Evolutionary conservation across 2,113 vertebrate genomes (phyloP), one percentile per base, ranked within the genome.

Genomic region (Accipiter cooperii): DNA sequence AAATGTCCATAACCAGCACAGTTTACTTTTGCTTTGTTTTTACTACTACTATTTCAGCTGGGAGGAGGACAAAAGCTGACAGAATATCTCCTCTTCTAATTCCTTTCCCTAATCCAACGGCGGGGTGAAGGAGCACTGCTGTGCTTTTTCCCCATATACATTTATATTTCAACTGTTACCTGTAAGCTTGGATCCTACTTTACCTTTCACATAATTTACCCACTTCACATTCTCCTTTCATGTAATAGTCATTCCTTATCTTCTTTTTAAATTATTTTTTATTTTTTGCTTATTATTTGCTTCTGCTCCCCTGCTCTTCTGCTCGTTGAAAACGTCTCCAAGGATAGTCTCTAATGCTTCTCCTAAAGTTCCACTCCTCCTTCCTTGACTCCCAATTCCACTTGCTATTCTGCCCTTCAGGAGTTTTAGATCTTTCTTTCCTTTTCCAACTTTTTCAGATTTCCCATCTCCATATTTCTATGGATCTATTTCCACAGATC

Each of bases 1-100:
- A 40, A 19, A 9, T 5, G n/a, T 14, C 29, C 65, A 11, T 0
- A 10, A 25, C 8, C 71, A 38, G 8, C 36, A 46, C 0, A 2
- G 3, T 18, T 93, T 15, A 17, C 46, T 68, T 69, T 3, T 12
- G 44, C 60, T 55, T 82, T 78, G 44, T 25, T 92, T 89, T 51
- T 4, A 20, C 40, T 36, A 14, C 47, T 61, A 19, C 40, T 81
- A 2, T 55, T 49, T 49, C 47, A 78, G 57, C 21, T 82, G 44
- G 20, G 77, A 89, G n/a, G 22, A 65, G 19, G 55, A 58, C 0
- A 1, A 80, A 79, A 88, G 61, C 57, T 46, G 28, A 77, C 4
- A 31, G 2, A 38, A 0, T 6, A 33, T 18, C 46, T 17, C 36
- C 25, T 77, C 49, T 51, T 34, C 52, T 25, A 36, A 75, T 31